phyloP scores from a whole-genome alignment of 2,797 vertebrate genomes.

The Peromyscus attwateri region DNA sequence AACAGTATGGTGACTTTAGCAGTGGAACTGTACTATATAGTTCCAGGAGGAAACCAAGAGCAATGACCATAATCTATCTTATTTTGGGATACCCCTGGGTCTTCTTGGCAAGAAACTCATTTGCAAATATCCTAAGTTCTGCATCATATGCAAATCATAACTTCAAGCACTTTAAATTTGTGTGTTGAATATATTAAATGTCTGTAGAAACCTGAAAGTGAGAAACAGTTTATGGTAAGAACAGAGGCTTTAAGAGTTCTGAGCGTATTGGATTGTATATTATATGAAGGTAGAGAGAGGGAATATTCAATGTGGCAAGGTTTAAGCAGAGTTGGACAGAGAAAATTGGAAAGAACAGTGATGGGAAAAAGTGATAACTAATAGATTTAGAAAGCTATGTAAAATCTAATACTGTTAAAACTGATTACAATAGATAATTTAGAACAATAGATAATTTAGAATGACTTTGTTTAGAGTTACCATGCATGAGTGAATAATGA shows the following conservation, averaged over 20 bases:
- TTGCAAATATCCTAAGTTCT: background rate
- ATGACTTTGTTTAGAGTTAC: background rate
- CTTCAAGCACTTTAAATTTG: background rate
- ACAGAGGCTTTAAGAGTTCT: background rate
- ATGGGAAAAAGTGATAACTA: background rate
- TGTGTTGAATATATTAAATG: background rate
- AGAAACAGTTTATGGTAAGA: background rate
- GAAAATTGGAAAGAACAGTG: background rate
- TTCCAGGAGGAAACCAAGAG: too few species aligned
- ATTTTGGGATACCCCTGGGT: too few species aligned
- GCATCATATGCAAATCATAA: background rate
- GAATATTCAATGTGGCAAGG: background rate
- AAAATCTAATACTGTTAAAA: background rate
- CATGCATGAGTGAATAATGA: too few species aligned
- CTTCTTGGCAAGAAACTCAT: background rate
- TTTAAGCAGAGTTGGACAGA: background rate
- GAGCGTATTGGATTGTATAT: background rate
- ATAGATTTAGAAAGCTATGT: background rate
- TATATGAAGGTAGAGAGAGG: too few species aligned
- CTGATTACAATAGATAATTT: background rate
- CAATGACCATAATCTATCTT: background rate
- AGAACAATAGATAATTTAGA: background rate
- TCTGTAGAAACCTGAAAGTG: background rate
- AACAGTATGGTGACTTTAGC: background rate
- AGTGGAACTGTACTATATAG: background rate